Base-by-base conservation (phyloP, 2,888 invertebrate species). In the Eledona agricola region DNA sequence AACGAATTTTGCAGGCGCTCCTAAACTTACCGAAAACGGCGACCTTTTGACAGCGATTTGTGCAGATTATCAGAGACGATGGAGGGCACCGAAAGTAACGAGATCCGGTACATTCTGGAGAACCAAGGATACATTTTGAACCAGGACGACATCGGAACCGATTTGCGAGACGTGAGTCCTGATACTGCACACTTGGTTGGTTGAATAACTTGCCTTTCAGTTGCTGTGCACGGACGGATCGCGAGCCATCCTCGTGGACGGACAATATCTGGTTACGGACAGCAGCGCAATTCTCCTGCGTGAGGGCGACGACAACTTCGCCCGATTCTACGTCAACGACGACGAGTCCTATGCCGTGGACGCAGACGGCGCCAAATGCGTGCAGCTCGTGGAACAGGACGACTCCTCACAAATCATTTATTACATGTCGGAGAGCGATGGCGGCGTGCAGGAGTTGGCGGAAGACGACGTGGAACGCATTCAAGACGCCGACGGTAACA, bases 231-330 rank as follows among this genome's bases (percentile, higher is more conserved):
- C 58, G 17, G 66, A 69, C 49, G 63, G 62, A 4, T 60, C 63
- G 4, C 58, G 51, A 43, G 61, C 67, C 20, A 58, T 67, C 51
- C 23, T 68, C 4, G 57, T 69, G n/a, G 61, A 70, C 45, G 65
- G 63, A 3, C 60, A 58, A 32, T 60, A 57, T 40, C 52, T 49
- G 6, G 9, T 60, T 19, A 38, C 60, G 3, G 51, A 60, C 20
- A 47, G 35, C 29, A 47, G 60, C 23, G 20, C 58, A 5, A 42
- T 63, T 1, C 51, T 67, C 20, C 32, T 63, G 3, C 61, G 62
- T 38, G 65, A 63, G 25, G 61, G 54, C n/a, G 62, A 60, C 12
- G 15, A 15, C 2, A 60, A 63, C 42, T 51, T 66, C 4, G 57
- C 42, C 28, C 62, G 63, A 29, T 66, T 59, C 32, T 59, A 61